Evolutionary conservation across 2,113 vertebrate genomes (phyloP), one percentile per base, ranked within the genome.

Genomic region (Solenodon paradoxus): DNA sequence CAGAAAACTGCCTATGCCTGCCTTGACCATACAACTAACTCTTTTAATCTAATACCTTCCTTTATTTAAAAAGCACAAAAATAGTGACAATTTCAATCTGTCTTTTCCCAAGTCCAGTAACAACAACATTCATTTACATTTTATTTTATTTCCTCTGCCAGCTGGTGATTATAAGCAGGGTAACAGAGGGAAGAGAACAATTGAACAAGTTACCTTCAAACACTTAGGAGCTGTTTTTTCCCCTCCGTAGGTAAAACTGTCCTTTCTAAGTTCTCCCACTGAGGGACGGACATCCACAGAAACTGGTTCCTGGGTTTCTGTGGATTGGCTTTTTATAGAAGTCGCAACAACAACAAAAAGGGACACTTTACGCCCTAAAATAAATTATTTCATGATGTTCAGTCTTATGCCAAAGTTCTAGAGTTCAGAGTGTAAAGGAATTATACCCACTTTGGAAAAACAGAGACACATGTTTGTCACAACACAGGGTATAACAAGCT

Each of bases 401-500:
- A 82, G 63, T 45, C 66, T 94, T 82, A 94, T 71, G 84, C 66
- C 88, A 90, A 96, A 26, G 68, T 92, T 92, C 87, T 94, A 86
- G 96, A 95, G 94, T 97, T 94, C 96, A 68, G 12, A 83, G 40
- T 57, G 80, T 64, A 86, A 91, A 91, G 88, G 78, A 90, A 83
- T 89, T 71, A 80, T n/a, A 82, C 47, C 69, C 47, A 47, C 38
- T 74, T 95, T 72, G 53, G 49, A 95, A 96, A 93, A 93, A 93
- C 95, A 92, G 35, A 81, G 83, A 95, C 90, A 86, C 77, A 78
- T 71, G 82, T 94, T 95, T 97, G 89, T 26, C 40, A 40, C 92
- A 91, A 81, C 66, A 74, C 64, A 92, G 88, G 92, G 51, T 45
- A 95, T 79, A 93, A 95, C 85, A 92, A 38, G 84, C 75, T 88